Base-by-base conservation (phyloP, 2,113 vertebrate species). In the Perccottus glenii region DNA sequence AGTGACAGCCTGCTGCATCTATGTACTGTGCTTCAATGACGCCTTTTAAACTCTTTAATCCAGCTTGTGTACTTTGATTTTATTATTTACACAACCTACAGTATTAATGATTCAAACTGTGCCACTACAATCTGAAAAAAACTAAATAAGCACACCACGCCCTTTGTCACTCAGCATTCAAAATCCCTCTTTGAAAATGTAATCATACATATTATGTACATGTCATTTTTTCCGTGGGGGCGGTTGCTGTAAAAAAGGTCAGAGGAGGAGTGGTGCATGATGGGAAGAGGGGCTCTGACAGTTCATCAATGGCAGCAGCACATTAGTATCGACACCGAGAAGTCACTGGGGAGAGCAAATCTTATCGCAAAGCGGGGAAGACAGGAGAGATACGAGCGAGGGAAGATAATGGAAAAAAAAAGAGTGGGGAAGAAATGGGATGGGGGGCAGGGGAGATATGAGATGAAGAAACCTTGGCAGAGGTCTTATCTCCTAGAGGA, bases 341-440 rank as follows among this genome's bases (percentile, higher is more conserved):
- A 84, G 64, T 85, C 87, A 72, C 67, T 14, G 49, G 86, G 89
- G 83, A 85, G 66, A 74, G 82, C 44, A 50, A 55, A 82, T 84
- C 89, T 93, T 91, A 92, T 91, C 90, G 78, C 73, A 74, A 80
- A 86, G 81, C 76, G 83, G 76, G 70, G 78, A 83, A 81, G 84
- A 86, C 81, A 78, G 81, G 75, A 51, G 68, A 85, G 81, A 76
- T 73, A 60, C 66, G 72, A 73, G 60, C 56, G 59, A 58, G 46
- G 55, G 64, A 59, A 79, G 82, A 82, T 78, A 85, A 80, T 77
- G 66, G 80, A 52, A 64, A 70, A 70, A 48, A 42, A 56, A 42
- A 71, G 68, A 75, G 70, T 47, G 60, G 66, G 35, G 45, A 48
- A 44, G 62, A 53, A 14, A n/a, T 7, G 15, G 38, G 43, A 49